phyloP scores from a whole-genome alignment of 2,888 invertebrate genomes.

The Galerucella nymphaeae region DNA sequence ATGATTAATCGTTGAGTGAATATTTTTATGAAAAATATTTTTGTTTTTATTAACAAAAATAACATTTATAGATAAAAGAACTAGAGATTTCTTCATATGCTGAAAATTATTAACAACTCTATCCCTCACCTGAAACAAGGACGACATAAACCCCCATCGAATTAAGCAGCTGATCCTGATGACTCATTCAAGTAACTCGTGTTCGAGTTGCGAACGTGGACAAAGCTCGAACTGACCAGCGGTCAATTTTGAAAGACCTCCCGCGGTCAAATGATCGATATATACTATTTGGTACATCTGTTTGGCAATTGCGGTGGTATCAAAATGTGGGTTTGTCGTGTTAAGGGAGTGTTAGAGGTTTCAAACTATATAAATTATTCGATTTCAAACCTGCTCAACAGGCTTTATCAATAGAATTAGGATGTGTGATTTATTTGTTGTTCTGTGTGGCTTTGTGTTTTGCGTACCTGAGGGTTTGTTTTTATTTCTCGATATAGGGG shows the following conservation, averaged over 20 bases:
- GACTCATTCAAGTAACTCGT: constrained; percentile 61
- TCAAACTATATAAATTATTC: constrained; percentile 31
- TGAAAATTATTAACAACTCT: not conserved
- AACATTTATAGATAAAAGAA: too few species aligned
- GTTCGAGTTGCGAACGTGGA: constrained; percentile 53
- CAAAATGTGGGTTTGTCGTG: constrained; percentile 37
- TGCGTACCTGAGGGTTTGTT: not conserved
- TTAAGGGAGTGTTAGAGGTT: constrained; percentile 34
- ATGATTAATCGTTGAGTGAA: not conserved
- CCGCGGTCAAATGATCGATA: constrained; percentile 62
- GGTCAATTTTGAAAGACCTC: constrained; percentile 63
- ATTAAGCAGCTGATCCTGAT: constrained; percentile 60
- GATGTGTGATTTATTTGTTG: constrained; percentile 20
- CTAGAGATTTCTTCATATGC: too few species aligned
- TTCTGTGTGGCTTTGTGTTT: not conserved
- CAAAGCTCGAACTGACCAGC: constrained; percentile 61
- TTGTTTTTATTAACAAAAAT: not conserved
- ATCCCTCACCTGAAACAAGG: constrained; percentile 2
- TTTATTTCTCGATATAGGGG: not conserved
- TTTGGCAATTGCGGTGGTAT: constrained; percentile 36
- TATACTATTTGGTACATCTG: constrained; percentile 56
- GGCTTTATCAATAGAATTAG: constrained; percentile 21
- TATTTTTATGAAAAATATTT: not conserved
- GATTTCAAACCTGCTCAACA: constrained; percentile 26
- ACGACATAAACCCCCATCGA: constrained; percentile 14